These are phyloP conservation scores for Chloropsis cyanopogon DNA, from an alignment of 2,113 vertebrate species.

Conservation along the genomic window DNA sequence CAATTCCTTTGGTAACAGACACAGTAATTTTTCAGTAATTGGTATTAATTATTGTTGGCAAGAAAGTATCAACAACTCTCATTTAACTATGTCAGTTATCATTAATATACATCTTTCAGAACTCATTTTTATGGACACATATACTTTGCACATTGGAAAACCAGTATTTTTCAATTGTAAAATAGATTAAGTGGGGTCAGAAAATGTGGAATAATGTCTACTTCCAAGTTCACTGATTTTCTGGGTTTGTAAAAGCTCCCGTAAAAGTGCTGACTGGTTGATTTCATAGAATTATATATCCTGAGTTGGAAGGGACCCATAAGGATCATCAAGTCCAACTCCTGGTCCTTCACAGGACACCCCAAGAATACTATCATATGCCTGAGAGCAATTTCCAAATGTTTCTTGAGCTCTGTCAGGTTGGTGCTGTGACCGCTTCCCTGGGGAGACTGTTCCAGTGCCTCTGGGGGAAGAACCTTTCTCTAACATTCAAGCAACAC, in stretches of 20 bases:
- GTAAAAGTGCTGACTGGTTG: neutral
- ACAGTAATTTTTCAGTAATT: neutral
- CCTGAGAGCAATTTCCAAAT: neutral
- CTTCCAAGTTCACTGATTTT: neutral
- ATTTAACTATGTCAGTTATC: neutral
- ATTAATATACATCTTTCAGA: neutral
- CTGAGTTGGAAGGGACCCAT: neutral
- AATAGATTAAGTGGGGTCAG: neutral
- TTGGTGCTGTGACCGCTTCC: neutral
- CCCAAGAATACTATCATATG: neutral
- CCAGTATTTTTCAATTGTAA: neutral
- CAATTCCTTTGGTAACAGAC: neutral
- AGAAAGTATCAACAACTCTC: neutral
- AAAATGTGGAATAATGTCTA: neutral
- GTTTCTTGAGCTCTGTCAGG: neutral
- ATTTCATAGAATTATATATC: neutral
- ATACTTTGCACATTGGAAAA: neutral
- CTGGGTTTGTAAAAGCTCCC: neutral
- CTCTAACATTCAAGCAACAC: neutral
- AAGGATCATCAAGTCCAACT: neutral
- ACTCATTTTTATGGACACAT: neutral
- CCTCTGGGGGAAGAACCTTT: neutral
- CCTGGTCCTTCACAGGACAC: neutral
- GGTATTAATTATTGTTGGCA: neutral
- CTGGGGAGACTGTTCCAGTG: neutral